Conservation (phyloP, 2,113 vertebrate genomes). For the Theristicus caerulescens region DNA sequence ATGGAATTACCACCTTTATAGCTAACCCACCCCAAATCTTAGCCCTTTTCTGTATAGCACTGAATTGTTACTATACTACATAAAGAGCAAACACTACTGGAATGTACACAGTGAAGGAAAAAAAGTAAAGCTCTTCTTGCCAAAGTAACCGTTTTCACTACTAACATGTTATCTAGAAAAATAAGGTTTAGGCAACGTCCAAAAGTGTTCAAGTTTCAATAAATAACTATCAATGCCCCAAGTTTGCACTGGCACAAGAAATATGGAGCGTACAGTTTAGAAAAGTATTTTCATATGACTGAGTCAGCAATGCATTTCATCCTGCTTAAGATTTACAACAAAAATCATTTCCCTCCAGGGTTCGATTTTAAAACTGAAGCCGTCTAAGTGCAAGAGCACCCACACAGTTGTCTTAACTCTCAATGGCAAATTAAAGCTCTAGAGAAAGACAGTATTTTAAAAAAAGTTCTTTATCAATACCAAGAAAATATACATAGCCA, state of each 20-base stretch:
- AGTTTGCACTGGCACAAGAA: slow-evolving; percentile 53
- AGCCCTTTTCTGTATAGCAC: slow-evolving; percentile 69
- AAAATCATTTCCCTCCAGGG: background rate
- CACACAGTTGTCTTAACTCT: slow-evolving; percentile 8
- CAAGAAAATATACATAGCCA: slow-evolving; percentile 55
- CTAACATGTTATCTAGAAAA: slow-evolving; percentile 62
- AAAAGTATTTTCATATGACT: slow-evolving; percentile 33
- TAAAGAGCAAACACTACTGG: slow-evolving; percentile 54
- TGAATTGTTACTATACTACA: background rate
- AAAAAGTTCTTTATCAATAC: slow-evolving; percentile 51
- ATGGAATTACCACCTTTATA: slow-evolving; percentile 16
- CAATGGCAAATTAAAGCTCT: slow-evolving; percentile 55
- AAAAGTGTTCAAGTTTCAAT: slow-evolving; percentile 71
- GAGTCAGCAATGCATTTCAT: slow-evolving; percentile 25
- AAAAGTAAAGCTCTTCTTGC: slow-evolving; percentile 43
- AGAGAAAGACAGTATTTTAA: slow-evolving; percentile 48
- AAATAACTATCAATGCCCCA: slow-evolving; percentile 71
- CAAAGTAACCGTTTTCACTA: slow-evolving; percentile 22
- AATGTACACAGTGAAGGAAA: slow-evolving; percentile 68
- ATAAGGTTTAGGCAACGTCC: slow-evolving; percentile 62
- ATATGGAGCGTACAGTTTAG: slow-evolving; percentile 31
- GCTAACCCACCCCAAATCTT: slow-evolving; percentile 11
- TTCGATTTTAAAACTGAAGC: slow-evolving; percentile 13
- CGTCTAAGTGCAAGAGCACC: background rate
- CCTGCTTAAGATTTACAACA: slow-evolving; percentile 6